These are phyloP conservation scores for Pachypanchax playfairii DNA, from an alignment of 2,113 vertebrate species.

Conservation along the genomic window DNA sequence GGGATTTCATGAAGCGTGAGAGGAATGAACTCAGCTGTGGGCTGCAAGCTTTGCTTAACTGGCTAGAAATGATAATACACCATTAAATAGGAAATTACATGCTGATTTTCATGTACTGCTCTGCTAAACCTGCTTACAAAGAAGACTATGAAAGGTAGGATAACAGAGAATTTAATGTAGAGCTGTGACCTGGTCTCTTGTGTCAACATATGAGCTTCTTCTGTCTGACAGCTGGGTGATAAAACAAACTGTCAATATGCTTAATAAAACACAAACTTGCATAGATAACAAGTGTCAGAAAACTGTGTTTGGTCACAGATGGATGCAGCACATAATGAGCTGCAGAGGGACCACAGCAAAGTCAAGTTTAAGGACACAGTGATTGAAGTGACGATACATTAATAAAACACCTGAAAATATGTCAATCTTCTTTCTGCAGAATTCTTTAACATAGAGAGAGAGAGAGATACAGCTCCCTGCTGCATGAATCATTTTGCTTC, in stretches of 20 bases:
- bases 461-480: too few relatives aligned
- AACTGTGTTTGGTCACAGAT: conserved; percentile 2
- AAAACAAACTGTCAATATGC: neutral
- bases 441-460: neutral
- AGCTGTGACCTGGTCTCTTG: neutral
- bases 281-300: conserved; percentile 14
- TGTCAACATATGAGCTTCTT: neutral
- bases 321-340: conserved; percentile 42
- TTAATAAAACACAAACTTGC: conserved; percentile 2
- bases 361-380: neutral
- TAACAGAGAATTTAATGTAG: conserved; percentile 4
- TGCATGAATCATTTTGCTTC: too few relatives aligned
- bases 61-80: neutral
- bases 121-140: neutral
- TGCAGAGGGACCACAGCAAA: conserved; percentile 30
- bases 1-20: neutral
- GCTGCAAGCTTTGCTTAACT: neutral
- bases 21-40: neutral
- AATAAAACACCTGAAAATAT: conserved; percentile 17
- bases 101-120: too few relatives aligned
- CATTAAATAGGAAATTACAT: neutral
- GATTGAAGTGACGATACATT: neutral
- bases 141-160: neutral
- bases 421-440: neutral
- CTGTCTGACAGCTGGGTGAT: neutral